Evolutionary conservation across 2,113 vertebrate genomes (phyloP), one percentile per base, ranked within the genome.

Genomic region (Scartelaos histophorus): DNA sequence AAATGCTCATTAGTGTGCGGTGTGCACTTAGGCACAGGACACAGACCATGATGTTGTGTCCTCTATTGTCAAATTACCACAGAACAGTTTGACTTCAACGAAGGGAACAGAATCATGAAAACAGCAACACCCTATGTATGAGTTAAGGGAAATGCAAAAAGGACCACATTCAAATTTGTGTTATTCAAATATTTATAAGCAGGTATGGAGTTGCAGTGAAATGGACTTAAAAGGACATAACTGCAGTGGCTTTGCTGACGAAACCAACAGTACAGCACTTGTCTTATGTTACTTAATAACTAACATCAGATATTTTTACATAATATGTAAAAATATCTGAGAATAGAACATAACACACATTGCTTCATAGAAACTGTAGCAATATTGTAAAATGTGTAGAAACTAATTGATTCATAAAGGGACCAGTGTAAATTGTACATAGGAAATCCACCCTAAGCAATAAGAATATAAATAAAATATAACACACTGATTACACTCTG

Each of bases 111-210:
- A 69, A n/a, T 64, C 34, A 13, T n/a, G 70, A 35, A 68, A 38
- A 38, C 61, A 24, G 71, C 67, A 71, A 66, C 57, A 22, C 62
- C 29, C 7, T 15, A 68, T 19, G 61, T 66, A 24, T 43, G 62
- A 67, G 25, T 67, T 29, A 49, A 80, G 54, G 5, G 6, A 74
- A 72, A 87, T 60, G 62, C 74, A 87, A 88, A 87, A 82, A 0
- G 25, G 10, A 43, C 17, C 13, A 16, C 70, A 90, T 88, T 89
- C 86, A 91, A 88, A 88, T 89, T 43, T 43, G 61, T 24, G 16
- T 13, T 34, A 88, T 77, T 87, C 77, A 86, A 89, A 91, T 85
- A 58, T 19, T 4, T 73, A 13, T 22, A 68, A 61, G 76, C 22
- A 51, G 58, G 17, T 62, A 77, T 87, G 11, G 62, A 38, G 61